Conservation (phyloP, 2,797 vertebrate genomes). For the Naso thynnoides region DNA sequence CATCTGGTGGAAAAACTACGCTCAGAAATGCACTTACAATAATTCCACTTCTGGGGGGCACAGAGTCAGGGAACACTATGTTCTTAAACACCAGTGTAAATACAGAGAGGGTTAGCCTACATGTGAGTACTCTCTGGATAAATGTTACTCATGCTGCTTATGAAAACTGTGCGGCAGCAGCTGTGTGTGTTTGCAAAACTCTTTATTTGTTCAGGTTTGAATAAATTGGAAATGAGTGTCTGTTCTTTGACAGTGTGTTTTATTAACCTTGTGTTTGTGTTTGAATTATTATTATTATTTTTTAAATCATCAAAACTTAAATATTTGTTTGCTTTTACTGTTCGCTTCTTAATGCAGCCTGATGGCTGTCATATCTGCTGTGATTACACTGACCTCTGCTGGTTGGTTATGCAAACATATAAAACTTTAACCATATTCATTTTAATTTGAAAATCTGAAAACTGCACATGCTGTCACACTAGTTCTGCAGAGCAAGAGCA, state of each 20-base stretch:
- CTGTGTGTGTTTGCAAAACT: background rate
- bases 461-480: background rate
- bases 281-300: too few species aligned
- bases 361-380: background rate
- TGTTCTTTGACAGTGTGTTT: background rate
- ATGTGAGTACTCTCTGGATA: background rate
- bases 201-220: background rate
- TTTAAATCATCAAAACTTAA: too few species aligned
- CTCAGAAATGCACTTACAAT: conserved; percentile 1
- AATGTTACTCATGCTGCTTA: background rate
- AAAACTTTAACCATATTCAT: background rate
- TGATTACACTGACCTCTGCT: conserved; percentile 60
- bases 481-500: too few species aligned
- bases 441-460: background rate
- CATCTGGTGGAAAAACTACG: conserved; percentile 34
- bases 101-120: background rate
- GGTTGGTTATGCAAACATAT: conserved; percentile 19
- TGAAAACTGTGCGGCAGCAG: background rate
- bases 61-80: background rate
- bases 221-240: background rate
- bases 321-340: too few species aligned
- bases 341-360: background rate
- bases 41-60: conserved; percentile 6
- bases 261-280: background rate
- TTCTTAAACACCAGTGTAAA: background rate